Conservation (phyloP, 92 coral and sea anemone genomes). For the Porites evermanni region DNA sequence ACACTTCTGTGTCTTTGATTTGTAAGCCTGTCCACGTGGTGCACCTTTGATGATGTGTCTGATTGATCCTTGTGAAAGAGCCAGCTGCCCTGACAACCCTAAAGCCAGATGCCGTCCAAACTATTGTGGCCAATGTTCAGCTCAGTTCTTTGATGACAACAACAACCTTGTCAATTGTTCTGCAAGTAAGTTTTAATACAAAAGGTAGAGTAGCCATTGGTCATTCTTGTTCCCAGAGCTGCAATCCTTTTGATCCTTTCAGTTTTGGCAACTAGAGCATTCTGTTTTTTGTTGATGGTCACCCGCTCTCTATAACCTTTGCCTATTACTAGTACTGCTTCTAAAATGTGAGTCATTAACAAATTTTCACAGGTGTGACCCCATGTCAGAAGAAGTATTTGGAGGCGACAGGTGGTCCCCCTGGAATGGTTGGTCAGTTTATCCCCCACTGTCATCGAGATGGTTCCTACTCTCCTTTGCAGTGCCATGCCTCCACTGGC, state of each 20-base stretch:
- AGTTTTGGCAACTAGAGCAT: too few relatives aligned
- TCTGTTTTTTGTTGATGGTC: too few relatives aligned
- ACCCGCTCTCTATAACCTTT: too few relatives aligned
- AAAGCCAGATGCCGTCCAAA: slow-evolving; percentile 85
- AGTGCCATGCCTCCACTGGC: slow-evolving; percentile 83
- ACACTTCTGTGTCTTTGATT: neutral
- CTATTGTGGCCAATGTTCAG: slow-evolving; percentile 87
- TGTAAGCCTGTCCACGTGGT: slow-evolving; percentile 88
- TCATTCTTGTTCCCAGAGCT: too few relatives aligned
- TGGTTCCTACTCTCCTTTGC: slow-evolving; percentile 56
- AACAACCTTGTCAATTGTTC: slow-evolving; percentile 78
- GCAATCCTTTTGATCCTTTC: too few relatives aligned
- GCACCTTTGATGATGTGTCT: slow-evolving; percentile 88
- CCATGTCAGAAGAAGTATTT: slow-evolving; percentile 63
- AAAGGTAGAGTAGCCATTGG: too few relatives aligned
- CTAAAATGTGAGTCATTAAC: neutral
- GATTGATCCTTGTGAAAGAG: slow-evolving; percentile 73
- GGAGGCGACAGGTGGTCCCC: slow-evolving; percentile 37
- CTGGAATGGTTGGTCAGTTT: slow-evolving; percentile 46
- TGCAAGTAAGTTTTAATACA: slow-evolving; percentile 49
- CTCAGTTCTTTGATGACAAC: slow-evolving; percentile 79
- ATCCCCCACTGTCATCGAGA: slow-evolving; percentile 41
- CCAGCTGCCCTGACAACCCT: slow-evolving; percentile 89
- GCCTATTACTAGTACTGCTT: too few relatives aligned
- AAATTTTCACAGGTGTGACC: slow-evolving; percentile 42